These are phyloP conservation scores for Drosophila merina DNA, from an alignment of 2,888 invertebrate species.

Conservation along the genomic window DNA sequence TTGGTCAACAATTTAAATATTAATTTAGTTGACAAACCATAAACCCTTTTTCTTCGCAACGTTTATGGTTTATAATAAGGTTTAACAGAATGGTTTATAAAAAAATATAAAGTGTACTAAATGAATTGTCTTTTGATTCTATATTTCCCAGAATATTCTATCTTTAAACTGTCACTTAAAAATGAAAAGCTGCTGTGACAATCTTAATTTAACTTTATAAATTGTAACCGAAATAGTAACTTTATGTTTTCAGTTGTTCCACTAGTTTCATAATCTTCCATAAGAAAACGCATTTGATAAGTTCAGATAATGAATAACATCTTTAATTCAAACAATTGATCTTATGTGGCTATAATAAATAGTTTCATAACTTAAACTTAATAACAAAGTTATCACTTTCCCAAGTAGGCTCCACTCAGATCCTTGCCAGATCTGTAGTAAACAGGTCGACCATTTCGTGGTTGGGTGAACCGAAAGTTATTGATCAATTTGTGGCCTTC, in stretches of 20 bases:
- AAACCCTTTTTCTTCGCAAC: neutral
- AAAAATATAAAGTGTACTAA: neutral
- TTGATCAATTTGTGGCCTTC: slow-evolving; percentile 53
- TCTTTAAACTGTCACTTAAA: neutral
- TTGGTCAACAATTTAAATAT: slow-evolving; percentile 7
- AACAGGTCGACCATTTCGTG: slow-evolving; percentile 51
- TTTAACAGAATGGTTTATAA: neutral
- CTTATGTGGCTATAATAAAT: slow-evolving; percentile 28
- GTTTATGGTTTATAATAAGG: neutral
- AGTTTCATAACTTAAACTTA: slow-evolving; percentile 2
- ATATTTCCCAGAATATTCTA: neutral
- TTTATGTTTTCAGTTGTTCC: neutral
- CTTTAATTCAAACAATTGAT: slow-evolving; percentile 4
- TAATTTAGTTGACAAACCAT: neutral
- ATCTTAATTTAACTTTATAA: neutral
- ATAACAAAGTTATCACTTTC: slow-evolving; percentile 8
- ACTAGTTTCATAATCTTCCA: neutral
- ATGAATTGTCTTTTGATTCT: neutral
- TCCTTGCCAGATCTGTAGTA: slow-evolving; percentile 48
- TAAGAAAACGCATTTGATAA: neutral
- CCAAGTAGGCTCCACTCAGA: slow-evolving; percentile 22
- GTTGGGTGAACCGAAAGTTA: slow-evolving; percentile 67
- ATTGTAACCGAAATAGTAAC: neutral
- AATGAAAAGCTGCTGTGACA: neutral
- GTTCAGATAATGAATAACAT: neutral